Evolutionary conservation across 2,888 invertebrate genomes (phyloP).

Genomic region (Perizoma affinitatum): DNA sequence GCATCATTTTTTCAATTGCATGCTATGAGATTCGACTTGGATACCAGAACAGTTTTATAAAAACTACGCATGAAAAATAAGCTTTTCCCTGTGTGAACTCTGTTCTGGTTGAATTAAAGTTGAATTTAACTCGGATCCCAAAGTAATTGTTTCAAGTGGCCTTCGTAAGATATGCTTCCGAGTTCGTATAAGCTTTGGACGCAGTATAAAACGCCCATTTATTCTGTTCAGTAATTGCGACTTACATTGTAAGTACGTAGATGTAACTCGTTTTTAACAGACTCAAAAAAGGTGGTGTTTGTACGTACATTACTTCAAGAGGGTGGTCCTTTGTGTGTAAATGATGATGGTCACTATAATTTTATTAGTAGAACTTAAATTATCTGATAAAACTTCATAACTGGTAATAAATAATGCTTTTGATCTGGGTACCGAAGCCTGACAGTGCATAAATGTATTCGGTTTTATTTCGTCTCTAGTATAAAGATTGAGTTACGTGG

Average conservation of each 20-base stretch:
- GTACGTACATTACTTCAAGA: no score
- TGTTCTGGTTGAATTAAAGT: background rate
- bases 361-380: no score
- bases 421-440: no score
- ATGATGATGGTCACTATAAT: no score
- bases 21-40: background rate
- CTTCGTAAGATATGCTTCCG: conserved; percentile 63
- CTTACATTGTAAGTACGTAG: background rate
- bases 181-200: conserved; percentile 50
- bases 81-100: conserved; percentile 6
- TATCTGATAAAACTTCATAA: no score
- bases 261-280: no score
- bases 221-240: conserved; percentile 16
- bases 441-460: no score
- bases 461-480: no score
- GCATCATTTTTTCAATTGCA: conserved; percentile 9
- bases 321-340: no score
- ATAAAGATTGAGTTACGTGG: conserved; percentile 27
- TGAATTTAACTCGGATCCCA: conserved; percentile 7
- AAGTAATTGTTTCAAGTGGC: conserved; percentile 37
- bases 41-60: conserved; percentile 3
- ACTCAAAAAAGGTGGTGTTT: no score
- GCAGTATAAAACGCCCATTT: conserved; percentile 33
- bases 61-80: conserved; percentile 10
- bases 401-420: no score